Conservation (phyloP, 2,797 vertebrate species). For the Enteromius mattozi region DNA sequence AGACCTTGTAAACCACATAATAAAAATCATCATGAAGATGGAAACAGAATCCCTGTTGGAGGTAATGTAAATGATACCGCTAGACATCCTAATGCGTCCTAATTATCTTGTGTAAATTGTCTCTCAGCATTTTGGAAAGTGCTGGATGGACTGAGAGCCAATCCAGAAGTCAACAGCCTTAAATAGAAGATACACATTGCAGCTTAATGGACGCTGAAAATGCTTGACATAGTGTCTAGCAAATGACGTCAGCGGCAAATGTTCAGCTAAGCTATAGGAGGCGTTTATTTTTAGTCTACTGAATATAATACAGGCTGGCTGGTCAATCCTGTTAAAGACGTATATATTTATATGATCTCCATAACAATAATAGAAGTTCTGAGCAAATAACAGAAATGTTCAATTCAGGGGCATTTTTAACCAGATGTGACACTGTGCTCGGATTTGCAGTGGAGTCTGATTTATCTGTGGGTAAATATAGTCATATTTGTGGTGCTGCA, state of each 20-base stretch:
- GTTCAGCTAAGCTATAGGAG: constrained; percentile 1
- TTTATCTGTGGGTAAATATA: constrained; percentile 56
- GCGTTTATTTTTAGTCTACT: constrained; percentile 25
- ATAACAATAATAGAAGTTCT: neutral
- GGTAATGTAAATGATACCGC: constrained; percentile 11
- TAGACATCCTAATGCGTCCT: constrained; percentile 7
- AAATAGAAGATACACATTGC: constrained; percentile 22
- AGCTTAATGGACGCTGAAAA: neutral
- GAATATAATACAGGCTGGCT: constrained; percentile 5
- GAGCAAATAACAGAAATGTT: neutral
- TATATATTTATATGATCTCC: neutral
- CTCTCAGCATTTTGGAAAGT: constrained; percentile 11
- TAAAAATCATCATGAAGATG: neutral
- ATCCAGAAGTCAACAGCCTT: constrained; percentile 25
- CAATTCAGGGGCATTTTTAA: constrained; percentile 13
- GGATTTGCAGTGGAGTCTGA: constrained; percentile 44
- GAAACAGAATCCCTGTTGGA: neutral
- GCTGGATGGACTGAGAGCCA: constrained; percentile 7
- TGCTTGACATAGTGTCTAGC: constrained; percentile 12
- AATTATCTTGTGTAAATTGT: constrained; percentile 25
- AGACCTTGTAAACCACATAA: neutral
- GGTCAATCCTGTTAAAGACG: constrained; percentile 9
- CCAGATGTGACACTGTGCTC: constrained; percentile 22
- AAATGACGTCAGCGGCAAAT: constrained; percentile 27
- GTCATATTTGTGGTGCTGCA: constrained; percentile 50